phyloP scores from a whole-genome alignment of 1,140 invertebrate genomes.

The Drosophila kikkawai region DNA sequence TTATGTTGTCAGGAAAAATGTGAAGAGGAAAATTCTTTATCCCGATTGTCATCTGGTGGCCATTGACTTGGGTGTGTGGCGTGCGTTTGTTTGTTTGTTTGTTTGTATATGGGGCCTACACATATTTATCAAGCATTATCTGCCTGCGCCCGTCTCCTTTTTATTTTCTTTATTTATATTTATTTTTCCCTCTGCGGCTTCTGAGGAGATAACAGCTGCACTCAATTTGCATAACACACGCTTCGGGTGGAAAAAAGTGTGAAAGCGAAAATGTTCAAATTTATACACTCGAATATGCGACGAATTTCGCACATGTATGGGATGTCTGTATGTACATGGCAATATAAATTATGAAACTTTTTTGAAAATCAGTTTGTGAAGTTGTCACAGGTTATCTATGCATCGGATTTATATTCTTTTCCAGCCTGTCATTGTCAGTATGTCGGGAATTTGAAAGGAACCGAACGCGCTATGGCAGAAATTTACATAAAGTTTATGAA shows the following conservation, averaged over 20 bases:
- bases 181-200: constrained; percentile 41
- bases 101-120: constrained; percentile 47
- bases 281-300: constrained; percentile 62
- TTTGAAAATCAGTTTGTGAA: constrained; percentile 62
- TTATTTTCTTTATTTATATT: constrained; percentile 53
- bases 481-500: constrained; percentile 22
- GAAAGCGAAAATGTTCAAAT: constrained; percentile 65
- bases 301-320: constrained; percentile 32
- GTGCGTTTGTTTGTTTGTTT: constrained; percentile 19
- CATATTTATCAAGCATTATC: constrained; percentile 80
- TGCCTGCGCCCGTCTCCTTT: constrained; percentile 50
- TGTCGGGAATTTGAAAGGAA: constrained; percentile 34
- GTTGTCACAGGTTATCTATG: constrained; percentile 62
- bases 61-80: constrained; percentile 34
- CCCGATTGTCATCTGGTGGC: constrained; percentile 53
- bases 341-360: constrained; percentile 82
- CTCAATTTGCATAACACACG: constrained; percentile 74
- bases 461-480: constrained; percentile 7
- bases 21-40: constrained; percentile 52
- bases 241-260: constrained; percentile 57
- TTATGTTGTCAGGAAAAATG: constrained; percentile 62
- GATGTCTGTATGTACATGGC: constrained; percentile 18
- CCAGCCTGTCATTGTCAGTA: constrained; percentile 38
- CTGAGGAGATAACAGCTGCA: constrained; percentile 72
- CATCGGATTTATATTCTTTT: constrained; percentile 37